Conservation (phyloP, 2,888 invertebrate species). For the Tetheella fluctuosa region DNA sequence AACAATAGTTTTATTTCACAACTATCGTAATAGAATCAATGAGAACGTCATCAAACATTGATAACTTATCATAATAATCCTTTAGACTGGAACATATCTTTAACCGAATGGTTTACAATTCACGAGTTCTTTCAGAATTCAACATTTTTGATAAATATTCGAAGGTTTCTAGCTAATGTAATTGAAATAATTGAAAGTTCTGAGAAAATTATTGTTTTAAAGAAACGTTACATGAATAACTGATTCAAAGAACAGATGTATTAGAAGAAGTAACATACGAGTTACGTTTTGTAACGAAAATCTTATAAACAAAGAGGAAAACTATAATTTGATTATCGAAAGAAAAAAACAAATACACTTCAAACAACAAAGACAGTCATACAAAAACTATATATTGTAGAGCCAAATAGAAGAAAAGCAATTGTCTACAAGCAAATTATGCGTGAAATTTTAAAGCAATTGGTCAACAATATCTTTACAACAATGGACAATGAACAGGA, state of each 20-base stretch:
- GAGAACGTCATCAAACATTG: not conserved
- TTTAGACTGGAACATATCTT: not conserved
- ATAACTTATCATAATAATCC: constrained; percentile 7
- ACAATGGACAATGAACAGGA: constrained; percentile 1
- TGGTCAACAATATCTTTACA: not conserved
- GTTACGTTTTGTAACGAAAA: not conserved
- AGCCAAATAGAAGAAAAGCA: not conserved
- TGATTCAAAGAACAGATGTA: not conserved
- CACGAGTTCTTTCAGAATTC: not conserved
- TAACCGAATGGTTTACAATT: not conserved
- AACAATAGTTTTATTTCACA: not conserved
- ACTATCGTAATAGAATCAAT: not conserved
- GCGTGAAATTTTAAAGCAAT: not conserved
- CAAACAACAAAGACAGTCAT: not conserved
- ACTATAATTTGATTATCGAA: too few relatives aligned
- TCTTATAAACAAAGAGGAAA: not conserved
- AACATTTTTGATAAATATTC: not conserved
- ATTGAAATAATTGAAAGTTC: not conserved
- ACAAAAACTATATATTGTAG: not conserved
- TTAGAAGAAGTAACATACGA: not conserved
- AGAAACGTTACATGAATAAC: not conserved
- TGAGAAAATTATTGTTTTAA: not conserved
- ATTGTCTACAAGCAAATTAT: constrained; percentile 4
- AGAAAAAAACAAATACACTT: too few relatives aligned
- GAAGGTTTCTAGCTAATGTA: not conserved